Evolutionary conservation across 2,888 invertebrate species (phyloP), one percentile per base, ranked within the genome.

Genomic region (Eristalis intricaria): DNA sequence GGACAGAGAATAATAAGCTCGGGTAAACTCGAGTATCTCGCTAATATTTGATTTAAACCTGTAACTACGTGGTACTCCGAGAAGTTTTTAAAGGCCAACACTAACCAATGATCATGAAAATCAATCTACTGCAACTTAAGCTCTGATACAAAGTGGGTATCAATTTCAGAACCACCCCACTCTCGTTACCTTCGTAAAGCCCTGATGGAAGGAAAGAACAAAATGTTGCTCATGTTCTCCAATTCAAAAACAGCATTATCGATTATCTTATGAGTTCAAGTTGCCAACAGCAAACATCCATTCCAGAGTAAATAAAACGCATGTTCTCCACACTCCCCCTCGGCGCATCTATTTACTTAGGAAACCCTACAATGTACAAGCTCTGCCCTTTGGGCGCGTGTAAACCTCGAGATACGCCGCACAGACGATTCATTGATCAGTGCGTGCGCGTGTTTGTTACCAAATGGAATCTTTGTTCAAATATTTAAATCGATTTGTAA

Each of bases 401-500:
- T 50, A 19, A 5, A 19, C 19, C 50, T 50, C 19, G 19, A 50
- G 19, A 19, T 50, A 50, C 19, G 50, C 50, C 19, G 64, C 2
- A 77, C 64, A 77, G 69, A 26, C 7, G 8, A 19, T 63, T 63
- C 26, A 77, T 77, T 70, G 63, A 69, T 64, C 26, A 11, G 1
- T n/a, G 23, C 50, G 29, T 32, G 50, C 50, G 13, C 61, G 23
- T 29, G 13, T 32, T n/a, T 13, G 11, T 4, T 15, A 50, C 43
- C 43, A 63, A 19, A 38, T 35, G 11, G 29, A 38, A 77, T 50
- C 60, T 32, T 61, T 70, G 70, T 69, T 77, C 69, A 63, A 64
- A 64, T 38, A 77, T 64, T 64, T 10, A 70, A 77, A 70, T 77
- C 69, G 77, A 70, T 77, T 77, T 77, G 38, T 77, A 70, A 50